These are phyloP conservation scores for Nudaria mundana DNA, from an alignment of 2,888 invertebrate species.

Conservation along the genomic window DNA sequence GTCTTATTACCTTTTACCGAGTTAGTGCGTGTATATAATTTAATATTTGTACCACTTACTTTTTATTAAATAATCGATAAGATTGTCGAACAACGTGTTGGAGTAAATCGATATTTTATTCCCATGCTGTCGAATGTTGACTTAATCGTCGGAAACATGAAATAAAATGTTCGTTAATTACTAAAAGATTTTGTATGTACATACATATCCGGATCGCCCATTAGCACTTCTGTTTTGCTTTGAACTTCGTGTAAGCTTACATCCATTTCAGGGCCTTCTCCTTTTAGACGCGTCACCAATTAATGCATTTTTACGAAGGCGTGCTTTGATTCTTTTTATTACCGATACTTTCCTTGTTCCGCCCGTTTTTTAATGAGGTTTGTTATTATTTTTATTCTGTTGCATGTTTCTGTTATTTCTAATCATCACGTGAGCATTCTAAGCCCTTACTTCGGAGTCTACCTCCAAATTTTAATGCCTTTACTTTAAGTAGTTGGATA, in stretches of 20 bases:
- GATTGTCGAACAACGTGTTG: slow-evolving; percentile 21
- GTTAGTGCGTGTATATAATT: slow-evolving; percentile 18
- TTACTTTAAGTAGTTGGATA: too few species aligned
- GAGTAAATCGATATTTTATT: slow-evolving; percentile 14
- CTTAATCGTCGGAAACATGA: slow-evolving; percentile 20
- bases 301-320: slow-evolving; percentile 62
- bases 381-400: neutral
- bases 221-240: slow-evolving; percentile 60
- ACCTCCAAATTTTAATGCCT: too few species aligned
- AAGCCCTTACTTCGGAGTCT: too few species aligned
- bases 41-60: slow-evolving; percentile 20
- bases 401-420: neutral
- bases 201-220: slow-evolving; percentile 52
- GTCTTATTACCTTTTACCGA: slow-evolving; percentile 18
- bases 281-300: slow-evolving; percentile 61
- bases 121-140: slow-evolving; percentile 14
- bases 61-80: slow-evolving; percentile 26
- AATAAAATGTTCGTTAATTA: slow-evolving; percentile 40
- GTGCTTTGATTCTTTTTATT: slow-evolving; percentile 30
- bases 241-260: slow-evolving; percentile 56
- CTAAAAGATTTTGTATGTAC: slow-evolving; percentile 39
- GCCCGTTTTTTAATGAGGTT: slow-evolving; percentile 10
- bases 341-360: slow-evolving; percentile 40
- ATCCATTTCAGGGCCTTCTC: slow-evolving; percentile 51
- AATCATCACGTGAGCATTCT: too few species aligned